Percentiles rank a stretch among this genome's conserved stretches.
phyloP scores from a whole-genome alignment of 2,888 invertebrate genomes.

The Steinernema carpocapsae region DNA sequence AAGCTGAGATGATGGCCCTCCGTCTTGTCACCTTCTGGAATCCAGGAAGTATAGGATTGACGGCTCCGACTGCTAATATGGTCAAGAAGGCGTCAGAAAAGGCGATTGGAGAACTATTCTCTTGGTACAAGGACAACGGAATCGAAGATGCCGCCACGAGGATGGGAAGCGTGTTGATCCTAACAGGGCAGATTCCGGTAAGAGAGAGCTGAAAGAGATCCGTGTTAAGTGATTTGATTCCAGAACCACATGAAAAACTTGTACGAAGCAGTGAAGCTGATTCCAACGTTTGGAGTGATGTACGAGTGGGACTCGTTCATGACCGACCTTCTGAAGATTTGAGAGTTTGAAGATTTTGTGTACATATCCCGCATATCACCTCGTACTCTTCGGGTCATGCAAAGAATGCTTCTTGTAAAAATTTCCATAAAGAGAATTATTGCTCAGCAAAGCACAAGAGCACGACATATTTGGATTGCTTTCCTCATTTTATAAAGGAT shows the following conservation, averaged over 20 bases:
- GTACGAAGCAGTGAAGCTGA: slow-evolving; percentile 53
- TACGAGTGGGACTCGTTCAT: slow-evolving; percentile 64
- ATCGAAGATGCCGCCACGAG: slow-evolving; percentile 51
- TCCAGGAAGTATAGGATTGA: slow-evolving; percentile 55
- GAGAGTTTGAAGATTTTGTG: not conserved
- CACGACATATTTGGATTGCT: too few relatives aligned
- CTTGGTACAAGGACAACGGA: slow-evolving; percentile 54
- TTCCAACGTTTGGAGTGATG: slow-evolving; percentile 62
- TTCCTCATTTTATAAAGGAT: too few relatives aligned
- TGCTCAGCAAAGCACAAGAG: too few relatives aligned
- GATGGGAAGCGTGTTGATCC: slow-evolving; percentile 54
- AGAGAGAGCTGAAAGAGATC: not conserved
- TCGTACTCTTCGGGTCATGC: slow-evolving; percentile 10
- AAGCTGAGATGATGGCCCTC: slow-evolving; percentile 60
- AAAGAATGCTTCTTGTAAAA: too few relatives aligned
- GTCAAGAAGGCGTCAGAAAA: slow-evolving; percentile 54
- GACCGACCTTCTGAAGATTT: slow-evolving; percentile 52
- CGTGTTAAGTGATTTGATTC: slow-evolving; percentile 33
- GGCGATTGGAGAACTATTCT: slow-evolving; percentile 58
- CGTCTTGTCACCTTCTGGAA: slow-evolving; percentile 64
- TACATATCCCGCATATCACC: slow-evolving; percentile 21
- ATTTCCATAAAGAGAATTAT: too few relatives aligned
- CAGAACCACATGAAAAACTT: slow-evolving; percentile 59
- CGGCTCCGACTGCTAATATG: slow-evolving; percentile 45
- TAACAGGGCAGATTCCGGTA: slow-evolving; percentile 54